These are phyloP conservation scores for Chiloscyllium punctatum DNA, from an alignment of 2,797 vertebrate species.

Conservation along the genomic window DNA sequence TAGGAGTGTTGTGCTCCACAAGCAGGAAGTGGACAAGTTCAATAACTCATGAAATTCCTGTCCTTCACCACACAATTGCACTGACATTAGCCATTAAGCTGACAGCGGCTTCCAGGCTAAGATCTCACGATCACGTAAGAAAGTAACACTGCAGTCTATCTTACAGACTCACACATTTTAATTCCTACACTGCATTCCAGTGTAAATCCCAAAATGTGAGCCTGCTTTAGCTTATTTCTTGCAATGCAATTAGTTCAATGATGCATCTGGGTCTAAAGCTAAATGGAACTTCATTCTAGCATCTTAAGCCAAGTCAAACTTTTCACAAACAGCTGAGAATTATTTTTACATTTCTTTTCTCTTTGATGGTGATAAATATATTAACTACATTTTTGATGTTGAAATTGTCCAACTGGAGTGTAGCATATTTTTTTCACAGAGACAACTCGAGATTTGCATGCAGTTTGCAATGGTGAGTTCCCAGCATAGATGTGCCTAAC, in stretches of 20 bases:
- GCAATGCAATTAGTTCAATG: conserved; percentile 7
- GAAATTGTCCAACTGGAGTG: neutral
- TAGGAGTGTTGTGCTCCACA: neutral
- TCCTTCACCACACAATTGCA: neutral
- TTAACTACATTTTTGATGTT: neutral
- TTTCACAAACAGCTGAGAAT: neutral
- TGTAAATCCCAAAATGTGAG: neutral
- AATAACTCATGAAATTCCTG: conserved; percentile 5
- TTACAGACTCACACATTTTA: neutral
- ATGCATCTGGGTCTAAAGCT: neutral
- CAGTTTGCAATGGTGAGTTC: too few relatives aligned
- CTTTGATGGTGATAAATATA: neutral
- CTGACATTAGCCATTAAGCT: neutral
- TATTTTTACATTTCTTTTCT: neutral
- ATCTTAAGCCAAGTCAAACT: neutral
- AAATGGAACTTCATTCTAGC: neutral
- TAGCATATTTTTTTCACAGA: neutral
- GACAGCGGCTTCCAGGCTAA: neutral
- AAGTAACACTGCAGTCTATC: neutral
- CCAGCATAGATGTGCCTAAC: neutral
- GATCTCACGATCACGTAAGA: neutral
- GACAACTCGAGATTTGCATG: neutral
- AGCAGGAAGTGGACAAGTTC: conserved; percentile 16
- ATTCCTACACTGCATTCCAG: neutral
- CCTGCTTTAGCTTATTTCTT: neutral